Evolutionary conservation across 2,888 invertebrate species (phyloP).

Genomic region (Artemia sinica): DNA sequence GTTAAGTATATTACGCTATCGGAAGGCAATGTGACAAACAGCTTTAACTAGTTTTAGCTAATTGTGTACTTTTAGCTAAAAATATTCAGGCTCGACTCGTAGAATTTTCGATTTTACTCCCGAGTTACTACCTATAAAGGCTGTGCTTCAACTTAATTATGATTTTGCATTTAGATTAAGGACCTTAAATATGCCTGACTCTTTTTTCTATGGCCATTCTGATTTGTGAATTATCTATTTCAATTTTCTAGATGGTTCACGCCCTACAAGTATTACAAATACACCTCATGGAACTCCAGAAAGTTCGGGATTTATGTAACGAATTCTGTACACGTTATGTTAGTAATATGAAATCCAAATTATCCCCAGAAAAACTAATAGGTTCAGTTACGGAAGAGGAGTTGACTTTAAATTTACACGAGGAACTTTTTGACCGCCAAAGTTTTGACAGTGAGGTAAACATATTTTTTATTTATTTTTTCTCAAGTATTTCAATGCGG

Average conservation of each 20-base stretch:
- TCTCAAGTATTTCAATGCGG: no score
- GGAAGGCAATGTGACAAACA: no score
- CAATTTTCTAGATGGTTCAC: constrained; percentile 53
- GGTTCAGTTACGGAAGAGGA: not conserved
- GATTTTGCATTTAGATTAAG: not conserved
- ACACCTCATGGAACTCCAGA: constrained; percentile 76
- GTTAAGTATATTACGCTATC: no score
- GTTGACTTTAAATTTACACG: not conserved
- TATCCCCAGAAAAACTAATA: not conserved
- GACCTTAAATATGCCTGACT: no score
- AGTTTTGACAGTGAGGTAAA: not conserved
- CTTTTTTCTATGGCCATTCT: constrained; percentile 11
- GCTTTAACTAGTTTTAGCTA: no score
- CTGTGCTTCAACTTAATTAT: not conserved
- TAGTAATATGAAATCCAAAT: constrained; percentile 12
- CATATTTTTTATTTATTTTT: no score
- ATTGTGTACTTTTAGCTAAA: no score
- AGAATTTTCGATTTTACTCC: no score
- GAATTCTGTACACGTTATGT: constrained; percentile 85
- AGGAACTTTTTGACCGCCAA: not conserved
- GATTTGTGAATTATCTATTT: constrained; percentile 17
- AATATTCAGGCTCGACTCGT: no score
- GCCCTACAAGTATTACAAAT: constrained; percentile 77
- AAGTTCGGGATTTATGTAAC: constrained; percentile 82
- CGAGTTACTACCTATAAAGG: no score